phyloP scores from a whole-genome alignment of 2,797 vertebrate species.

The Choloepus didactylus region DNA sequence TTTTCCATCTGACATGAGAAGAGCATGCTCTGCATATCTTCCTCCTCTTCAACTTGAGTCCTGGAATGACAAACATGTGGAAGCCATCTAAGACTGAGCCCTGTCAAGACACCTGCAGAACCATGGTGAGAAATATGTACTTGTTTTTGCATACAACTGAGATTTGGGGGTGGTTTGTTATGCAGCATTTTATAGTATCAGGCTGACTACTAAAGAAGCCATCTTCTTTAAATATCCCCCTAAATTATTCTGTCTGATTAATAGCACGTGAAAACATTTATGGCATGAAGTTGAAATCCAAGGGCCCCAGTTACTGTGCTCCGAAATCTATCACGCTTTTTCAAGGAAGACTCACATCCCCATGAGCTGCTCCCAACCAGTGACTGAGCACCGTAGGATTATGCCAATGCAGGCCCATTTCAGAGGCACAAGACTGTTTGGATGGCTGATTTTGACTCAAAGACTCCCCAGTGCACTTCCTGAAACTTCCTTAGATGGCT shows the following conservation, averaged over 20 bases:
- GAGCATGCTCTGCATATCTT: not conserved
- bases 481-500: not conserved
- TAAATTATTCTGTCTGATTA: not conserved
- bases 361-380: not conserved
- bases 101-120: not conserved
- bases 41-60: not conserved
- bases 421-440: not conserved
- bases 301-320: not conserved
- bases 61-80: not conserved
- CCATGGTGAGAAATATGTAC: not conserved
- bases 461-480: not conserved
- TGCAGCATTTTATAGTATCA: not conserved
- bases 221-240: not conserved
- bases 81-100: not conserved
- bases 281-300: not conserved
- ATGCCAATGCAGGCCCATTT: not conserved
- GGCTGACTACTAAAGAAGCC: not conserved
- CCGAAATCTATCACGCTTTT: not conserved
- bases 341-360: not conserved
- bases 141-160: not conserved
- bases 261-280: not conserved
- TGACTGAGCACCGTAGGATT: not conserved
- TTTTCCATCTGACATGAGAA: not conserved
- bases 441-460: not conserved
- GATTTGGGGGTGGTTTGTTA: not conserved